Base-by-base conservation (phyloP, 2,888 invertebrate species). In the Pogonocherus hispidulus region DNA sequence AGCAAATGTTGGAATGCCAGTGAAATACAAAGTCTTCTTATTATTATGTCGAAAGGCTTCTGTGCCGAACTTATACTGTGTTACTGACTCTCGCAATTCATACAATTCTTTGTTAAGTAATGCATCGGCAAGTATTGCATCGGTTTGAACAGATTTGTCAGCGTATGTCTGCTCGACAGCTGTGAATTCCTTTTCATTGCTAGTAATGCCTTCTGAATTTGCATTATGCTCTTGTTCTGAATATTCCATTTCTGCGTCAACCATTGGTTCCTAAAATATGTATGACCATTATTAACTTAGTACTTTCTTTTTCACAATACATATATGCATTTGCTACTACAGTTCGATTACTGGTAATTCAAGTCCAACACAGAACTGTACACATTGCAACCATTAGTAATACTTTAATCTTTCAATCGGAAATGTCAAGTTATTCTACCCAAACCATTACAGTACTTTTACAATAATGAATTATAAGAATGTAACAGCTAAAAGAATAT, bases 41-140 rank as follows among this genome's bases (percentile, higher is more conserved):
- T 49, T 14, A 49, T 23, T 14, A 11, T 23, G 9, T 49, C 22
- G 20, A 22, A 49, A 23, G 8, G 20, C n/a, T n/a, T 49, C 49
- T 14, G n/a, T n/a, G 19, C 14, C n/a, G 6, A 51, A 51, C 27
- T 23, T 51, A 3, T 23, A 27, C 16, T 27, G 22, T 14, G n/a
- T 22, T 16, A 51, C 14, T 51, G 14, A 22, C 14, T n/a, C n/a
- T 27, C 27, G n/a, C 27, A 51, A 23, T 14, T 23, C 14, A 51
- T 51, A 51, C n/a, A 51, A 14, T 51, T 51, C 51, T 23, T n/a
- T 51, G 19, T 51, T 22, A 27, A 23, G 23, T n/a, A 37, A 37
- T n/a, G n/a, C 9, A 37, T 37, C 37, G 9, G 9, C 37, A n/a
- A n/a, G 37, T 9, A n/a, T 37, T 37, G 37, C 11, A n/a, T 37